Conservation (phyloP, 1,140 invertebrate genomes). For the Schlechtendalia chinensis region DNA sequence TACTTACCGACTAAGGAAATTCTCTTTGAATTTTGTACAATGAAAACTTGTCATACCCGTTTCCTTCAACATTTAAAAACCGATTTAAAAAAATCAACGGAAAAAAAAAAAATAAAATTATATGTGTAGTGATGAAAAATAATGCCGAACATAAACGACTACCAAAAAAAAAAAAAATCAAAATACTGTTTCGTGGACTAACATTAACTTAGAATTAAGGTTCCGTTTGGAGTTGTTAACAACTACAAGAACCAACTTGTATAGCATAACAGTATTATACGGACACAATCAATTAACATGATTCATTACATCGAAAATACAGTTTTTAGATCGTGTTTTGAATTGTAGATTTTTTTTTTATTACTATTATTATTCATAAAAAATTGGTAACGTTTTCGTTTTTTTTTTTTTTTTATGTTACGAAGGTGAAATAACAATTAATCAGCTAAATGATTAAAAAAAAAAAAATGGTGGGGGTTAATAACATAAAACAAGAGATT, state of each 20-base stretch:
- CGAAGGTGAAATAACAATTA: constrained; percentile 15
- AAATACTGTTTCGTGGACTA: constrained; percentile 37
- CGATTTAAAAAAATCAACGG: not conserved
- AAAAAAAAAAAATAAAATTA: constrained; percentile 16
- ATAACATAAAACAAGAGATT: constrained; percentile 31
- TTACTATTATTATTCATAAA: not conserved
- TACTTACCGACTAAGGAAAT: constrained; percentile 35
- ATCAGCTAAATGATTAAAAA: not conserved
- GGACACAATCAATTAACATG: too few species aligned
- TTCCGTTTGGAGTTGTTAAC: not conserved
- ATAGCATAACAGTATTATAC: too few species aligned
- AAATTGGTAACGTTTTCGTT: constrained; percentile 41
- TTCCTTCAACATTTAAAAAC: not conserved
- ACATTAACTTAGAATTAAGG: constrained; percentile 13
- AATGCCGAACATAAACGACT: constrained; percentile 31
- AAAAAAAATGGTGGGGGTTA: not conserved
- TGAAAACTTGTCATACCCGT: constrained; percentile 18
- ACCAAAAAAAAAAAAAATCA: constrained; percentile 14
- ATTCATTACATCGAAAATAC: too few species aligned
- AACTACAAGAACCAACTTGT: too few species aligned
- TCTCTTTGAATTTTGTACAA: constrained; percentile 38
- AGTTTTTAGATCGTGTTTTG: too few species aligned
- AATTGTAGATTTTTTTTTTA: too few species aligned
- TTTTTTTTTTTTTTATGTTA: not conserved
- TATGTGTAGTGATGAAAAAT: constrained; percentile 30